Base-by-base conservation (phyloP, 2,888 invertebrate genomes). In the Eilema depressum region DNA sequence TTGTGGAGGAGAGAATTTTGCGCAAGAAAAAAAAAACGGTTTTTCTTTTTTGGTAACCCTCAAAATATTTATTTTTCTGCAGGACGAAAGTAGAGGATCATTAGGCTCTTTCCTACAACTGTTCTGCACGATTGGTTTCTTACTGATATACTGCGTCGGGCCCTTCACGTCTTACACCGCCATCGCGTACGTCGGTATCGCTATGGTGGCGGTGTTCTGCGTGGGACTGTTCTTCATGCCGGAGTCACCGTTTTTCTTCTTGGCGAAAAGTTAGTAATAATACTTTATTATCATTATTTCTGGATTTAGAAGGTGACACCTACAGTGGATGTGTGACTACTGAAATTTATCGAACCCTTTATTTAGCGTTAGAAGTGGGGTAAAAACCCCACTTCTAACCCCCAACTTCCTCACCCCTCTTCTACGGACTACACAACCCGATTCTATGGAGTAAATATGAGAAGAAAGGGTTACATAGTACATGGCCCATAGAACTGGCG, bases 101-200 rank as follows among this genome's bases (percentile, higher is more conserved):
- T 93, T 98, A 0, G 98, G 98, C 1, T 97, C 98, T 0, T 96
- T 98, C 73, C 96, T 98, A 82, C 98, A 98, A 84, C 94, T 97
- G 60, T 97, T 97, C 91, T 96, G 98, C 79, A 96, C 96, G 0
- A 65, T 96, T 3, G 98, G 98, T 3, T 96, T 97, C 83, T 87
- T 98, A 5, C 96, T 97, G 70, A 93, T 97, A 0, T 98, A 98
- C 89, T 89, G 91, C 0, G 96, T 97, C 80, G 99, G 98, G 0
- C 98, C 97, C 0, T 97, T 92, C 91, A 96, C 97, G 0, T 93
- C 96, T 0, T 98, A 98, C 92, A 89, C 94, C 47, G 93, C 93
- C 0, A 94, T 97, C 28, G 96, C 97, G 72, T 96, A 97, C 83
- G 92, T 97, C 5, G 97, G 97, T 68, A 92, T 97, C 0, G 90